phyloP scores from a whole-genome alignment of 2,888 invertebrate species.

The Dasypogon diadema region DNA sequence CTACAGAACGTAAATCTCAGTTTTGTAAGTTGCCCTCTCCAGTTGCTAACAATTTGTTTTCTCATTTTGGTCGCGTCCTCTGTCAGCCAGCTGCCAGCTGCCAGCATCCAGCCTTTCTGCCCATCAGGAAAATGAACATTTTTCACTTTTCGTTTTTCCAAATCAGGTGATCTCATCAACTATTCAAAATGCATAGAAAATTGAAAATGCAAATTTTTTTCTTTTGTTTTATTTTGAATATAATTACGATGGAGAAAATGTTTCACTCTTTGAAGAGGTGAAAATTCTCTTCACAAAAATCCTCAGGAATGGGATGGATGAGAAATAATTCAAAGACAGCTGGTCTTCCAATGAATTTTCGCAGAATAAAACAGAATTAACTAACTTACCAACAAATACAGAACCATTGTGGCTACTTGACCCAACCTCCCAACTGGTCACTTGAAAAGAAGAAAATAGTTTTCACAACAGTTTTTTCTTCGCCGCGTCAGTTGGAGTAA shows the following conservation, averaged over 20 bases:
- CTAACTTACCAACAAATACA: too few species aligned
- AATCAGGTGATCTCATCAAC: conserved; percentile 41
- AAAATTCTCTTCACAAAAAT: too few species aligned
- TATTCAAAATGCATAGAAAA: conserved; percentile 51
- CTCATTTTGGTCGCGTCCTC: conserved; percentile 41
- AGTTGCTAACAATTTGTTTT: conserved; percentile 42
- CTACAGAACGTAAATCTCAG: conserved; percentile 33
- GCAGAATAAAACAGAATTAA: too few species aligned
- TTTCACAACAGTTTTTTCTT: too few species aligned
- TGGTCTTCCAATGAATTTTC: too few species aligned
- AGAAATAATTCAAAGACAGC: too few species aligned
- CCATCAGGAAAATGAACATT: conserved; percentile 40
- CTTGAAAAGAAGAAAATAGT: too few species aligned
- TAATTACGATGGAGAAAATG: neutral
- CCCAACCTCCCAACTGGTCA: too few species aligned
- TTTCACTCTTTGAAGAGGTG: neutral
- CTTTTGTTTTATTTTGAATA: neutral
- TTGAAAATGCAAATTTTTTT: conserved; percentile 46
- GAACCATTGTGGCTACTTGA: too few species aligned
- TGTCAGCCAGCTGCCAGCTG: conserved; percentile 1
- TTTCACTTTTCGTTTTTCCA: conserved; percentile 31
- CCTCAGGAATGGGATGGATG: too few species aligned
- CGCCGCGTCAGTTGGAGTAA: too few species aligned
- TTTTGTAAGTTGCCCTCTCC: neutral
- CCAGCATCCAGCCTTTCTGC: neutral